Conservation (phyloP, 2,113 vertebrate genomes). For the Sebastes schlegelii region DNA sequence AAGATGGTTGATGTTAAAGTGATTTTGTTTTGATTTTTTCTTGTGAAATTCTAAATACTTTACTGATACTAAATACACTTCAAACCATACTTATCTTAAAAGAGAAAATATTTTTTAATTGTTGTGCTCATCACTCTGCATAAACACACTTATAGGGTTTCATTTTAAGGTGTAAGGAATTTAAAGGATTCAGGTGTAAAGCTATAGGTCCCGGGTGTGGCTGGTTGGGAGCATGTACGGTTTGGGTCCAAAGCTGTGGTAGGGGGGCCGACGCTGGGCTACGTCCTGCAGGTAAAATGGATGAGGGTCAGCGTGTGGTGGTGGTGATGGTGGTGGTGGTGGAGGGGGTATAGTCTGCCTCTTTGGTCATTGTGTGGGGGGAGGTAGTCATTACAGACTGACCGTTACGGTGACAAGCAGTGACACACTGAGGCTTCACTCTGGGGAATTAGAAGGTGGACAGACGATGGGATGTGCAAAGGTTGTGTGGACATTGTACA, state of each 20-base stretch:
- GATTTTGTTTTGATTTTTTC: not conserved
- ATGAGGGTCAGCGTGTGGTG: conserved; percentile 48
- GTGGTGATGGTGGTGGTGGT: too few species aligned
- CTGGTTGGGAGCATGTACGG: not conserved
- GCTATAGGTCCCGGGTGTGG: conserved; percentile 6
- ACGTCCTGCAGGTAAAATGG: conserved; percentile 67
- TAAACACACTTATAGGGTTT: not conserved
- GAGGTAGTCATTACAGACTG: conserved; percentile 75
- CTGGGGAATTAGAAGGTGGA: conserved; percentile 64
- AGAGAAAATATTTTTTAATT: not conserved
- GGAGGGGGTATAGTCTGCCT: conserved; percentile 38
- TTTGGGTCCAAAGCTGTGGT: not conserved
- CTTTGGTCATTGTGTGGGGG: conserved; percentile 62
- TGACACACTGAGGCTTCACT: conserved; percentile 67
- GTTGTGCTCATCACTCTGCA: not conserved
- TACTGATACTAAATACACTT: not conserved
- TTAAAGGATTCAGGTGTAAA: conserved; percentile 6
- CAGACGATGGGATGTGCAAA: conserved; percentile 57
- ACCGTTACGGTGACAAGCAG: conserved; percentile 73
- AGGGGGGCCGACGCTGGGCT: not conserved
- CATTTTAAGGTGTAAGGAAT: not conserved
- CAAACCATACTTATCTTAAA: not conserved
- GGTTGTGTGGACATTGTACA: conserved; percentile 59
- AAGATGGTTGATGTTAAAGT: not conserved
- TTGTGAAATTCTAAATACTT: too few species aligned